Percentiles rank a stretch among this genome's conserved stretches.
phyloP scores from a whole-genome alignment of 2,113 vertebrate genomes.

The Varanus komodoensis region DNA sequence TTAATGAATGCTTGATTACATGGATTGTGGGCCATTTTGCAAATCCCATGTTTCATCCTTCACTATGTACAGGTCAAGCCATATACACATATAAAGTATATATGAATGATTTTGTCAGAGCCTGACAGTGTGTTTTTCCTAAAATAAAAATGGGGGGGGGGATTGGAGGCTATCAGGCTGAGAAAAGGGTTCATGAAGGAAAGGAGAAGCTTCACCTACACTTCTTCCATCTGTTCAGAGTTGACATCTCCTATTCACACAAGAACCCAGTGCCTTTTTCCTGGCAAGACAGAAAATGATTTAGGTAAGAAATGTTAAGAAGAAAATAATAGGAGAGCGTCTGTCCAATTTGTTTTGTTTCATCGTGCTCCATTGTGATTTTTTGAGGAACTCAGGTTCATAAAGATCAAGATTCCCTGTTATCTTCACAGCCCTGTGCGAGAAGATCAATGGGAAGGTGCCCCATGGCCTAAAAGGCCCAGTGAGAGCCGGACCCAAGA shows the following conservation, averaged over 20 bases:
- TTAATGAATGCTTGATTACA: background rate
- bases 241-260: no score
- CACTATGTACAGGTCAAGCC: background rate
- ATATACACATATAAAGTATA: no score
- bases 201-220: background rate
- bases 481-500: background rate
- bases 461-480: background rate
- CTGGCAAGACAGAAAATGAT: background rate
- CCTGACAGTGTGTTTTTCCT: background rate
- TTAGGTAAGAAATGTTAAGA: slow-evolving; percentile 5
- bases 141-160: no score
- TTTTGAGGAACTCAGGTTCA: background rate
- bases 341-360: background rate
- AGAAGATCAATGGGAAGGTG: background rate
- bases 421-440: background rate
- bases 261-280: background rate
- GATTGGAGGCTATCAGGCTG: background rate
- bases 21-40: background rate
- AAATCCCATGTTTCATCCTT: background rate
- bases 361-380: background rate
- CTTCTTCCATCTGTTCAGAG: no score
- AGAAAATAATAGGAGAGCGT: background rate
- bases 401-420: no score
- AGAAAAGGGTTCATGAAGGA: background rate
- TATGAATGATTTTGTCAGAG: background rate